Evolutionary conservation across 2,797 vertebrate species (phyloP), one percentile per base, ranked within the genome.

Genomic region (Melanotaenia maccullochi): DNA sequence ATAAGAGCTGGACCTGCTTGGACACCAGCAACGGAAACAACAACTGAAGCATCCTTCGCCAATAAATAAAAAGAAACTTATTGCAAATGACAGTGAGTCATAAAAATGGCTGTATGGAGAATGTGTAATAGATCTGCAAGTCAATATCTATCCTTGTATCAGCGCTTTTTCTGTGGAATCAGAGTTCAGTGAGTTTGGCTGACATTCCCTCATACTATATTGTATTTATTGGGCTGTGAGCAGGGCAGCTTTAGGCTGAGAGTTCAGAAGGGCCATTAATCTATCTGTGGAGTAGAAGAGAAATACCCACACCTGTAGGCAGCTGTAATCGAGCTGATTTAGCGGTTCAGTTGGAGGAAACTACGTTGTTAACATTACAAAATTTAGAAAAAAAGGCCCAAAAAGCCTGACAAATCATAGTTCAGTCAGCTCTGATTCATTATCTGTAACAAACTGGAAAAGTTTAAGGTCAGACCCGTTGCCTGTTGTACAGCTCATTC

Each of bases 141-240:
- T 85, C 85, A 58, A 85, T 89, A 85, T 38, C 42, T 38, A 78
- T 72, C 68, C 68, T 63, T 54, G 60, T 62, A 65, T 82, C 68
- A 56, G 63, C 20, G 35, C 35, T 22, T 36, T 25, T 59, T 63
- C 42, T 66, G n/a, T 47, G 32, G 30, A 52, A 73, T 72, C 42
- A 61, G 49, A 60, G 72, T 78, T 79, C 71, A 81, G 68, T 5
- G 14, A 62, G 72, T 71, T 78, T 73, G 73, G 79, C 60, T 74
- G 47, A 51, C 52, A 70, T 28, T 22, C 12, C 3, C 60, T 55
- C n/a, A 59, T 36, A 51, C 68, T 70, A 80, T 52, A 83, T 82
- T 2, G 28, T 56, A 25, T 36, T 57, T 85, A 84, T 89, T 87
- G 76, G 83, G 65, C 72, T 81, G 58, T 57, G 63, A 58, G 65